Evolutionary conservation across 2,888 invertebrate genomes (phyloP), one percentile per base, ranked within the genome.

Genomic region (Eudemis profundana): DNA sequence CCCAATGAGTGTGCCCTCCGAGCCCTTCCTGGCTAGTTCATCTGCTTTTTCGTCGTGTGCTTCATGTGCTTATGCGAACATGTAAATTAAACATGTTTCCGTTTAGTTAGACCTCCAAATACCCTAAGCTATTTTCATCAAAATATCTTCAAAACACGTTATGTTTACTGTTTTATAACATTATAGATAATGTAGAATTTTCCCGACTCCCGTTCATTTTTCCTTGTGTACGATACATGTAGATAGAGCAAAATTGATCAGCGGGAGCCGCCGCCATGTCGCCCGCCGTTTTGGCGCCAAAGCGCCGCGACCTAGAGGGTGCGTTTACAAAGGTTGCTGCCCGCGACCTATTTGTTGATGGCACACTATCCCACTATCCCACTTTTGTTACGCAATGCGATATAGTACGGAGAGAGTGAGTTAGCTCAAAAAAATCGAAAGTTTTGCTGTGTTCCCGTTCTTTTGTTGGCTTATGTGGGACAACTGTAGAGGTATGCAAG

Each of bases 281-380:
- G 33, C 33, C 33, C 90, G 89, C 85, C 84, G 70, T 78, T 84
- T 85, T 85, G 89, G 89, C 89, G 90, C 90, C 90, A 85, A 84
- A 74, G 71, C 75, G 86, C 85, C 82, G 71, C 72, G 72, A 72
- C 68, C 61, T 70, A 82, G 33, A 33, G 85, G 86, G 85, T 83
- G 82, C 76, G 79, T 79, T 76, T 69, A 71, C 72, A 71, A 75
- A 82, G 82, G 82, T 78, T 81, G 49, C 59, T 68, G 38, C 38
- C 47, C 44, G 68, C 65, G 66, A 69, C 66, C 70, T 67, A 72
- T 71, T 70, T 69, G 61, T 71, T 44, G 60, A 62, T 60, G 73
- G 61, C 68, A 66, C 60, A 70, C 56, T 71, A 68, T 65, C 64
- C 67, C 60, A 70, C 56, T 71, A 68, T 65, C 64, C 67, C 46